A percentile compares a stretch with the other conserved stretches of the same genome.
phyloP scores from a whole-genome alignment of 2,888 invertebrate species.

The Iselma pallidipennis region DNA sequence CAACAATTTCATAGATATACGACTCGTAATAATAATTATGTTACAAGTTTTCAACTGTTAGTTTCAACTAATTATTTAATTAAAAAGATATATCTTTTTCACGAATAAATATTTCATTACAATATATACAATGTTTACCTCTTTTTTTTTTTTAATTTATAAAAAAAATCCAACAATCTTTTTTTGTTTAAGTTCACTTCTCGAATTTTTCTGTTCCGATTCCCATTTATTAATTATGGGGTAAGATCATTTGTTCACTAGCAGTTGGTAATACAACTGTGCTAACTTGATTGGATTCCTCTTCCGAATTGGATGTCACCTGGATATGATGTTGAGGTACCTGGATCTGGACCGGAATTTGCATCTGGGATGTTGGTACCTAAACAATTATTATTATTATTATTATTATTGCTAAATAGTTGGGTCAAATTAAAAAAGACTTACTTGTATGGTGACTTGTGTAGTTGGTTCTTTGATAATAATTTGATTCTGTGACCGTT shows the following conservation, averaged over 20 bases:
- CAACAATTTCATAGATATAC: too few relatives aligned
- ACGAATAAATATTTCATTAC: neutral
- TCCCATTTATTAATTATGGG: slow-evolving; percentile 26
- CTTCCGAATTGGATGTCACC: slow-evolving; percentile 47
- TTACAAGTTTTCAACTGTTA: too few relatives aligned
- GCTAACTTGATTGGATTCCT: slow-evolving; percentile 49
- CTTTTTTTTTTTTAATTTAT: slow-evolving; percentile 1
- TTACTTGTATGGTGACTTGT: slow-evolving; percentile 52
- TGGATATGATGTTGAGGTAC: slow-evolving; percentile 61
- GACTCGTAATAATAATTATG: too few relatives aligned
- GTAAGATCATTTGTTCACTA: slow-evolving; percentile 50
- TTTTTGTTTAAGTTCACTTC: slow-evolving; percentile 24
- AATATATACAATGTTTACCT: neutral
- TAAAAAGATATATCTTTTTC: too few relatives aligned
- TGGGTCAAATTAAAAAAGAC: slow-evolving; percentile 5
- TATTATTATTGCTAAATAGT: neutral
- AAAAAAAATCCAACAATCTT: slow-evolving; percentile 21
- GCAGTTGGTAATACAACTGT: slow-evolving; percentile 62
- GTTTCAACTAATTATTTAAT: too few relatives aligned
- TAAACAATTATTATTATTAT: slow-evolving; percentile 35
- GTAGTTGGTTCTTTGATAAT: slow-evolving; percentile 41
- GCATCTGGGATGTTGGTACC: slow-evolving; percentile 67
- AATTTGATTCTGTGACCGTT: slow-evolving; percentile 39
- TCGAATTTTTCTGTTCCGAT: slow-evolving; percentile 10
- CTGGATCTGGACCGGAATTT: slow-evolving; percentile 68